A percentile compares a stretch with the other conserved stretches of the same genome.
Evolutionary conservation across 2,113 vertebrate species (phyloP).

Genomic region (Labrus mixtus): DNA sequence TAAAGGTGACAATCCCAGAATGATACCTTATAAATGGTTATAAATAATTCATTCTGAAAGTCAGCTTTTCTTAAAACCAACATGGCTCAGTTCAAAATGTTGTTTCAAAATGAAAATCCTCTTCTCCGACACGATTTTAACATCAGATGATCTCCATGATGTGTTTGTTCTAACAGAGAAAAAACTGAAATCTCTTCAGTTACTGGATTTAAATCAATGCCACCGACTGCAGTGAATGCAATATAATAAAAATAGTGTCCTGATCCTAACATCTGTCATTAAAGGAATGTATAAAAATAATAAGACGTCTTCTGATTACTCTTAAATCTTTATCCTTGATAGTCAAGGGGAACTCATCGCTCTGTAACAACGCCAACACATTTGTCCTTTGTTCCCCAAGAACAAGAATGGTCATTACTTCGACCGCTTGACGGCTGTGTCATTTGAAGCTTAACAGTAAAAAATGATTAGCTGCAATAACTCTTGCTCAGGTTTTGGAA

Average conservation of each 20-base stretch:
- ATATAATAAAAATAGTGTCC: slow-evolving; percentile 46
- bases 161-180: slow-evolving; percentile 46
- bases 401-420: no score
- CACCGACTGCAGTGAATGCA: slow-evolving; percentile 60
- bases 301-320: slow-evolving; percentile 72
- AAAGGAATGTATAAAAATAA: slow-evolving; percentile 85
- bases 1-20: no score
- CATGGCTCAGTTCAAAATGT: slow-evolving; percentile 83
- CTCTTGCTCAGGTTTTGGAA: no score
- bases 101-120: slow-evolving; percentile 70
- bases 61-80: slow-evolving; percentile 75
- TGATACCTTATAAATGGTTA: no score
- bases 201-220: slow-evolving; percentile 72
- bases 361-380: no score
- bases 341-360: no score
- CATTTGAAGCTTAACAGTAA: no score
- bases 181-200: slow-evolving; percentile 31
- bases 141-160: slow-evolving; percentile 28
- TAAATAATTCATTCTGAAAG: slow-evolving; percentile 60
- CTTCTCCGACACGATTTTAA: slow-evolving; percentile 35
- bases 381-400: no score
- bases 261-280: slow-evolving; percentile 55
- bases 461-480: no score
- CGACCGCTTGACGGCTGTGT: no score
- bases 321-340: slow-evolving; percentile 57